Percentiles rank a stretch among this genome's conserved stretches.
These are phyloP conservation scores for Microtus oregoni DNA, from an alignment of 2,113 vertebrate species.

Conservation along the genomic window DNA sequence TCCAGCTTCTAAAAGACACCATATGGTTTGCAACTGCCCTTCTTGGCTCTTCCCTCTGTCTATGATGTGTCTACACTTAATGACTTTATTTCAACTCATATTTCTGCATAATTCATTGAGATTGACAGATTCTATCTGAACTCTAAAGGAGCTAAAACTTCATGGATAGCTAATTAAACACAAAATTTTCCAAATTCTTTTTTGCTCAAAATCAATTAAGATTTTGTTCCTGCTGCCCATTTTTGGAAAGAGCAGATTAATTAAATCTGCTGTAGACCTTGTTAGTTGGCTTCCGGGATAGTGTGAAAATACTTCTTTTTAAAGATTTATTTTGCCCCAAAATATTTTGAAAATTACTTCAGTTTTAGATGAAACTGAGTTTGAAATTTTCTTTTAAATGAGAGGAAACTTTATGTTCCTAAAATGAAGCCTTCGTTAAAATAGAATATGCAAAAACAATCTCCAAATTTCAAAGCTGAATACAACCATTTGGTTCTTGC, in stretches of 20 bases:
- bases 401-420: slow-evolving; percentile 32
- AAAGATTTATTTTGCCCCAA: slow-evolving; percentile 44
- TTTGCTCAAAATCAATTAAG: slow-evolving; percentile 31
- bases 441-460: background rate
- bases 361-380: slow-evolving; percentile 13
- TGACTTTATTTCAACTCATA: slow-evolving; percentile 7
- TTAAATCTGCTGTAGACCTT: slow-evolving; percentile 38
- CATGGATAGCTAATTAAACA: background rate
- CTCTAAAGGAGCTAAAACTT: background rate
- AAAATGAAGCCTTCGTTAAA: slow-evolving; percentile 8
- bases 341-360: slow-evolving; percentile 63
- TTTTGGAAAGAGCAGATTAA: slow-evolving; percentile 29
- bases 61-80: background rate
- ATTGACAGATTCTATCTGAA: background rate
- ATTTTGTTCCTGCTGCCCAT: slow-evolving; percentile 3
- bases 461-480: slow-evolving; percentile 23
- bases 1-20: slow-evolving; percentile 36
- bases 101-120: slow-evolving; percentile 26
- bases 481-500: slow-evolving; percentile 3
- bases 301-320: slow-evolving; percentile 36
- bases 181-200: slow-evolving; percentile 9
- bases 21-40: slow-evolving; percentile 63
- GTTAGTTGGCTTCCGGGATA: background rate
- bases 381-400: slow-evolving; percentile 53
- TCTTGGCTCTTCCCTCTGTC: slow-evolving; percentile 51